Conservation (phyloP, 2,113 vertebrate genomes). For the Verasper variegatus region DNA sequence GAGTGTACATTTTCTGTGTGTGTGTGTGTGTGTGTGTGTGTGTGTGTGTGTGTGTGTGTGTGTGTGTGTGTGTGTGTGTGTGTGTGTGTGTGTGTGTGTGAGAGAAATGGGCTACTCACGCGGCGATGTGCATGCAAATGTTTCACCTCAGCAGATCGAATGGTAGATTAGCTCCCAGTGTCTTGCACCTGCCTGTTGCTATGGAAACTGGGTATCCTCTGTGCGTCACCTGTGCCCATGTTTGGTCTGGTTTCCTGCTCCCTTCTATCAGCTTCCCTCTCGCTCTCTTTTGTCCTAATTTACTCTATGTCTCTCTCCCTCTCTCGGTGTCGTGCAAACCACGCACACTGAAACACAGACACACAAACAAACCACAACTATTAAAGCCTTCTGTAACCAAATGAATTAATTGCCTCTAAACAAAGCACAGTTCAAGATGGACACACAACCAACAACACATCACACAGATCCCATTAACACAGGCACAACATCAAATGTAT, state of each 20-base stretch:
- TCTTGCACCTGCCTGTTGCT: constrained; percentile 83
- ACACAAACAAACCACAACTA: constrained; percentile 1
- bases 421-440: not conserved
- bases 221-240: constrained; percentile 80
- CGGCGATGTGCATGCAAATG: constrained; percentile 56
- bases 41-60: not conserved
- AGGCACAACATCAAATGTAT: not conserved
- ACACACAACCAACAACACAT: not conserved
- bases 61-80: not conserved
- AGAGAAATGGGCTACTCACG: constrained; percentile 35
- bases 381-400: constrained; percentile 14
- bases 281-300: constrained; percentile 3
- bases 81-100: constrained; percentile 6
- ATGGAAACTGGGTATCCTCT: constrained; percentile 84
- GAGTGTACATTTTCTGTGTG: not conserved
- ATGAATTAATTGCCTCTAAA: constrained; percentile 7
- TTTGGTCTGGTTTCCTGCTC: constrained; percentile 75
- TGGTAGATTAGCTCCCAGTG: constrained; percentile 63
- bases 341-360: constrained; percentile 4
- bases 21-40: not conserved
- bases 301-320: constrained; percentile 10
- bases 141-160: constrained; percentile 68
- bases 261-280: constrained; percentile 32
- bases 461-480: not conserved
- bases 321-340: constrained; percentile 23